These are phyloP conservation scores for Catostylus mosaicus DNA, from an alignment of 30 jellyfish, hydroid and myxozoan species.

Conservation along the genomic window DNA sequence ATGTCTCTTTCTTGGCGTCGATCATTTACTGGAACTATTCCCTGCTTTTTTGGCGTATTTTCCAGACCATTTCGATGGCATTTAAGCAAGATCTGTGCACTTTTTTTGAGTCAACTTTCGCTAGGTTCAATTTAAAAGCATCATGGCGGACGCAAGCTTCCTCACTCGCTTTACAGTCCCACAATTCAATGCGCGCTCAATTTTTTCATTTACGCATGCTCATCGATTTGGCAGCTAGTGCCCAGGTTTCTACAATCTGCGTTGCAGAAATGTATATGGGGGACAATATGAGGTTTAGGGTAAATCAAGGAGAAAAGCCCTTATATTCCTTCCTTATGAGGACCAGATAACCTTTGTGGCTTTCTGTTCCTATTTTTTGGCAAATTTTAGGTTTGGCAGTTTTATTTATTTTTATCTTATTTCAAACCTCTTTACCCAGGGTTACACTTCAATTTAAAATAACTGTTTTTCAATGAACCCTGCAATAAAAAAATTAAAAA, in stretches of 20 bases:
- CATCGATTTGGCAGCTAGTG: background rate
- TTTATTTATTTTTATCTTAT: too few relatives aligned
- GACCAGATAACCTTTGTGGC: too few relatives aligned
- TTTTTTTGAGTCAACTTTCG: constrained; percentile 26
- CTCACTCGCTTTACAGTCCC: constrained; percentile 61
- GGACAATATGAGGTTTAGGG: too few relatives aligned
- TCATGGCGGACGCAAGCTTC: constrained; percentile 86
- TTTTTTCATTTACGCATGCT: constrained; percentile 51
- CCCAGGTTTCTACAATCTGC: constrained; percentile 58
- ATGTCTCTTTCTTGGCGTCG: constrained; percentile 29
- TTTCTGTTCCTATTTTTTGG: too few relatives aligned
- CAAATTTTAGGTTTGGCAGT: too few relatives aligned
- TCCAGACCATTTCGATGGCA: constrained; percentile 53
- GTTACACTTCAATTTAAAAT: background rate
- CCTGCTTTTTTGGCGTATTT: constrained; percentile 51
- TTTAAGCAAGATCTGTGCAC: constrained; percentile 32
- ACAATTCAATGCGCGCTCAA: constrained; percentile 36
- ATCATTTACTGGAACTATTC: constrained; percentile 72
- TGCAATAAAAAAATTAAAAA: too few relatives aligned
- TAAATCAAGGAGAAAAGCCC: too few relatives aligned
- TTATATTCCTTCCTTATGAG: too few relatives aligned
- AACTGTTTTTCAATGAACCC: background rate
- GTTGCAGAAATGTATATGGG: too few relatives aligned
- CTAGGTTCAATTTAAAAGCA: constrained; percentile 57
- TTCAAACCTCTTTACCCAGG: background rate